These are phyloP conservation scores for Gorsachius magnificus DNA, from an alignment of 2,797 vertebrate species.

Conservation along the genomic window DNA sequence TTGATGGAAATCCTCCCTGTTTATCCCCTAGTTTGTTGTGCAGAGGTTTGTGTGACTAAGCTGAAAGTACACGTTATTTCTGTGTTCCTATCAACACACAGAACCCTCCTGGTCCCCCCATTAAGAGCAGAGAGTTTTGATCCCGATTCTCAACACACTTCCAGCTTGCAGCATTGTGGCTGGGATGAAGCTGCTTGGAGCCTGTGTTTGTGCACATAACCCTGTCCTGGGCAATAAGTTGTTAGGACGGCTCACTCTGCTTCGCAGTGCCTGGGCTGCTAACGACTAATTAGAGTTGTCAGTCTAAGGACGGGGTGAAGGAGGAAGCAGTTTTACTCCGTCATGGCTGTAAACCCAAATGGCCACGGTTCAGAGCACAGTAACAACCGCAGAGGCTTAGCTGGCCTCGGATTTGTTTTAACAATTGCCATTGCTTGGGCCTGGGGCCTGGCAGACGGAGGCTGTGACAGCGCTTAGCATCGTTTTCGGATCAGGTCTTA, in stretches of 20 bases:
- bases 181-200: not conserved
- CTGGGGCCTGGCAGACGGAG: not conserved
- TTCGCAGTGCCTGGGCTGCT: not conserved
- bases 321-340: not conserved
- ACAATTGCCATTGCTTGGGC: not conserved
- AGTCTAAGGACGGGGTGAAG: not conserved
- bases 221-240: fast-evolving
- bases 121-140: not conserved
- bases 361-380: not conserved
- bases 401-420: not conserved
- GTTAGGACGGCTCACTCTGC: not conserved
- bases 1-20: not conserved
- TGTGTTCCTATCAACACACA: not conserved
- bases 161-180: not conserved
- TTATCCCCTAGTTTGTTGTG: not conserved
- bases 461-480: not conserved
- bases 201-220: not conserved
- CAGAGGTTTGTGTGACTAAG: not conserved
- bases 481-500: not conserved
- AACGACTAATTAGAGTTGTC: slow-evolving; percentile 18
- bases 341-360: not conserved
- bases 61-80: not conserved
- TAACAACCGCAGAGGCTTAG: not conserved
- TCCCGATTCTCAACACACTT: not conserved
- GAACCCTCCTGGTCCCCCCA: too few relatives aligned